Evolutionary conservation across 2,113 vertebrate species (phyloP), one percentile per base, ranked within the genome.

Genomic region (Collichthys lucidus): DNA sequence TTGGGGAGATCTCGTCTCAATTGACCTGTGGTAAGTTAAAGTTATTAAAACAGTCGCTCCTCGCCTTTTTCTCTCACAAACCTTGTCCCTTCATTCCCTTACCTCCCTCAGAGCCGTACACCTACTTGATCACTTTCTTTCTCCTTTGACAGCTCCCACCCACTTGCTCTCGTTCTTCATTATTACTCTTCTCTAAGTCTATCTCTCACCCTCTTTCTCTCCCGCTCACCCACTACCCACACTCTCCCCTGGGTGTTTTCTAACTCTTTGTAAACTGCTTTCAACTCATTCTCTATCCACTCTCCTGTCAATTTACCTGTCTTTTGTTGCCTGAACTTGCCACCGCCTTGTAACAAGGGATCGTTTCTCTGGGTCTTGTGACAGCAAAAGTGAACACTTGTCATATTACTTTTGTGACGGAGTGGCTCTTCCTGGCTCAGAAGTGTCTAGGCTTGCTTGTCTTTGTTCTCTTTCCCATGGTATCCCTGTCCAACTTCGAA

Each of bases 41-140:
- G 93, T 94, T 94, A 94, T 94, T 94, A 95, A 94, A 94, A 92
- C 86, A 85, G 87, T 83, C 73, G 47, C 79, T 81, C 59, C 66
- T 85, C 20, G 68, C 46, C 74, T 80, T 56, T 71, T 71, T 73
- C 77, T 73, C 77, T 56, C 79, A 65, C 73, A 74, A 74, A 44
- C 78, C 80, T 77, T 56, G 72, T 86, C 85, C 81, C 49, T 80
- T 59, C 84, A 68, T 84, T 68, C 70, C 75, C 74, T 40, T 53
- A 65, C 80, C 86, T 85, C 87, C 82, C 65, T 67, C 12, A 0
- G 59, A 85, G 66, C 72, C 10, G 1, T 70, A 89, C 83, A 90
- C 87, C 86, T 86, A 89, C 91, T 90, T 87, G 89, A 91, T 92
- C 90, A 90, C 90, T 85, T 89, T 85, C 84, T 88, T 80, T 80